Evolutionary conservation across 2,113 vertebrate species (phyloP).

Genomic region (Grallaria varia): DNA sequence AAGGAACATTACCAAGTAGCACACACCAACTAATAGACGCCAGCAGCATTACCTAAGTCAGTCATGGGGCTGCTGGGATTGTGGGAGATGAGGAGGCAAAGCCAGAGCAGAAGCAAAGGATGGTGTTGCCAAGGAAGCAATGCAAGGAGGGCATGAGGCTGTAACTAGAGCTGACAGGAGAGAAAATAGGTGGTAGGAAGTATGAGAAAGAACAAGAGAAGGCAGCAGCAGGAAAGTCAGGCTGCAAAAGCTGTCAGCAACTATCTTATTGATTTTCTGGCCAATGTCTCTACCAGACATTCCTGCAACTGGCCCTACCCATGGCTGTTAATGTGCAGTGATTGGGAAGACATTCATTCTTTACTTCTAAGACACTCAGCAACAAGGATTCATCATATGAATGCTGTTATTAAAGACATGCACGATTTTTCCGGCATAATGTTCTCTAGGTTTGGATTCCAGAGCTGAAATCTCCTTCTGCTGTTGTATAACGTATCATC

Average conservation of each 20-base stretch:
- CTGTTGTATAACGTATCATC: background rate
- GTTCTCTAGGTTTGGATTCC: background rate
- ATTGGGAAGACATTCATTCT: background rate
- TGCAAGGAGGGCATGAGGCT: background rate
- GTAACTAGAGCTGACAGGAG: background rate
- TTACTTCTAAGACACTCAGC: background rate
- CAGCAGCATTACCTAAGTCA: background rate
- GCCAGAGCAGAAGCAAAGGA: background rate
- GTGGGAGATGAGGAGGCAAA: background rate
- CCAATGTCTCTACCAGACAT: background rate
- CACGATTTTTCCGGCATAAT: background rate
- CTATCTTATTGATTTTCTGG: background rate
- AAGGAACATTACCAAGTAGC: background rate
- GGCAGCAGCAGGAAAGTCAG: background rate
- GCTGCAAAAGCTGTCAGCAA: background rate
- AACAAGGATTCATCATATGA: background rate
- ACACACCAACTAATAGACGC: background rate
- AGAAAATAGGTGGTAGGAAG: background rate
- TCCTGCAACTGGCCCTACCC: background rate
- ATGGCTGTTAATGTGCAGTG: background rate
- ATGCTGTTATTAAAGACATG: background rate
- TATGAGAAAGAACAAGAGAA: background rate
- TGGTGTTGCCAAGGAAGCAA: background rate
- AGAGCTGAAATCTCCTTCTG: background rate
- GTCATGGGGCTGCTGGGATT: background rate